phyloP scores from a whole-genome alignment of 1,140 invertebrate genomes.

The Bombyx mori region DNA sequence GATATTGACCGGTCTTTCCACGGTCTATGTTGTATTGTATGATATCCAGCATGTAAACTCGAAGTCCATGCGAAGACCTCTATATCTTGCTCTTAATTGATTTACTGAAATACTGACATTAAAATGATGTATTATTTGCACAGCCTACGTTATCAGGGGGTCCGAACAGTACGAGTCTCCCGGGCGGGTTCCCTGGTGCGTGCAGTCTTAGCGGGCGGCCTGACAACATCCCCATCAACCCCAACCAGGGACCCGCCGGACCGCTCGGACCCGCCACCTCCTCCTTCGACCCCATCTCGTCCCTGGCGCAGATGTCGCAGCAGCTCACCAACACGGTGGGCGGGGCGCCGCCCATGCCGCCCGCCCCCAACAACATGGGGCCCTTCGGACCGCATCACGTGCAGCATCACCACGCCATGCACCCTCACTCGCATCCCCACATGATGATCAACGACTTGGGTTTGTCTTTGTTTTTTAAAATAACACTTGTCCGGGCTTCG shows the following conservation, averaged over 20 bases:
- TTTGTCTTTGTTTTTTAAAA: slow-evolving; percentile 12
- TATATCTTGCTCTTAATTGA: too few species aligned
- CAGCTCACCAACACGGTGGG: slow-evolving; percentile 83
- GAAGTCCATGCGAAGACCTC: too few species aligned
- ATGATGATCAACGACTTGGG: slow-evolving; percentile 68
- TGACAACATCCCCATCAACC: slow-evolving; percentile 88
- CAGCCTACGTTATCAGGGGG: slow-evolving; percentile 60
- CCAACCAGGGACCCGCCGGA: slow-evolving; percentile 72
- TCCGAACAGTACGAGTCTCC: slow-evolving; percentile 53
- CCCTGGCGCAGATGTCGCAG: slow-evolving; percentile 94
- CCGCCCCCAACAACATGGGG: slow-evolving; percentile 72
- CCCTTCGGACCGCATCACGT: slow-evolving; percentile 68
- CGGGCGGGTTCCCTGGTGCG: slow-evolving; percentile 49
- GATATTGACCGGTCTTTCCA: too few species aligned
- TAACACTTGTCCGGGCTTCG: too few species aligned
- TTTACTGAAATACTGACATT: background rate
- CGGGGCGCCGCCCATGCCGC: slow-evolving; percentile 67
- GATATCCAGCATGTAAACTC: too few species aligned
- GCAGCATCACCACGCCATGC: slow-evolving; percentile 61
- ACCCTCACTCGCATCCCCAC: slow-evolving; percentile 57
- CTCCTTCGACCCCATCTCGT: slow-evolving; percentile 92
- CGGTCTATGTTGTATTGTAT: too few species aligned
- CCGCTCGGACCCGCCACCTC: slow-evolving; percentile 71
- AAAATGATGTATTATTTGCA: slow-evolving; percentile 8
- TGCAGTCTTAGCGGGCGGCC: slow-evolving; percentile 71